Evolutionary conservation across 2,888 invertebrate species (phyloP), one percentile per base, ranked within the genome.

Genomic region (Ectemnius lituratus): DNA sequence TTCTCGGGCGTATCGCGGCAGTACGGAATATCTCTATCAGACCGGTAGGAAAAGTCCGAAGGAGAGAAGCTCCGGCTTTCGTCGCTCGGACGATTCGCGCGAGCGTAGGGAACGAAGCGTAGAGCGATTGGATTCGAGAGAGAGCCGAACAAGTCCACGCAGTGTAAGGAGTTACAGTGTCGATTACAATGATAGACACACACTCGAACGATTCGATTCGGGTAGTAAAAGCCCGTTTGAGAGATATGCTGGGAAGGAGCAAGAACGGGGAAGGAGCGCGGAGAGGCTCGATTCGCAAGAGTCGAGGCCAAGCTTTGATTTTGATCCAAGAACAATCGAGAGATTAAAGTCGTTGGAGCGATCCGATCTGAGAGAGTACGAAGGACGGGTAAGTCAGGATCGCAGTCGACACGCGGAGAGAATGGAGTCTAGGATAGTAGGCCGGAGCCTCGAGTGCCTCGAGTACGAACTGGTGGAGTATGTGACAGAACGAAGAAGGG

Each of bases 271-370:
- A 0, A 89, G 87, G 67, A 90, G 90, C 78, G 84, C 83, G 2
- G 90, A 91, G 23, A 83, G 86, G 11, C 73, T 90, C 11, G 88
- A 90, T 57, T 84, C 81, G 2, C 86, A 82, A 28, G 88, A 88
- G 1, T 37, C 37, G 4, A 74, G 76, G 62, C 76, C 80, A 2
- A 87, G 86, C 28, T 90, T 88, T 61, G 88, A 90, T 59, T 90
- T 90, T 58, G 90, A 90, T 75, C 87, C 88, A 0, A 78, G 85
- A 13, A 84, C 87, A 2, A 87, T 90, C 61, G 88, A 90, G 62
- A 83, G 84, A 58, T 67, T 89, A 1, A 87, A 85, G 59, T 86
- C 85, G 0, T 73, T 87, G 37, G 88, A 86, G 6, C 81, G 82
- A 6, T 14, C 52, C 1, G 66, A 58, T 23, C 52, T 65, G 1